Conservation (phyloP, 1,140 invertebrate species). For the Oedothorax gibbosus region DNA sequence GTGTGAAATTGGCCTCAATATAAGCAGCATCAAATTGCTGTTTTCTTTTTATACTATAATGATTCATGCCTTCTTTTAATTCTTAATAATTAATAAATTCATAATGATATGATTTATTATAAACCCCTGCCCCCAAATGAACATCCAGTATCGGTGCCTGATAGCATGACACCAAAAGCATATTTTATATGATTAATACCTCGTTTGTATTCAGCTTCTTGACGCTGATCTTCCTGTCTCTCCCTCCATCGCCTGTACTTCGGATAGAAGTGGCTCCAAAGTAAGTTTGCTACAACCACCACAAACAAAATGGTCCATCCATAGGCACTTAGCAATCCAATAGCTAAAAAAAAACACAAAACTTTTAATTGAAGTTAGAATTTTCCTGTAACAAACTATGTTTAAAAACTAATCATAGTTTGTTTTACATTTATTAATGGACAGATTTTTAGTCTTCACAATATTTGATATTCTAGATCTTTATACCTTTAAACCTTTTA, state of each 20-base stretch:
- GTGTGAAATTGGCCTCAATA: too few species aligned
- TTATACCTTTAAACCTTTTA: background rate
- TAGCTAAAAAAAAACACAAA: constrained; percentile 11
- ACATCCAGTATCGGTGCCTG: too few species aligned
- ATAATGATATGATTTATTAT: too few species aligned
- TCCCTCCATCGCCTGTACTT: constrained; percentile 41
- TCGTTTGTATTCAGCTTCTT: constrained; percentile 35
- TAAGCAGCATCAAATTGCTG: too few species aligned
- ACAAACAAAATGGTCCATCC: constrained; percentile 47
- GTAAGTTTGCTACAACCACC: constrained; percentile 26
- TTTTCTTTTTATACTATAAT: too few species aligned
- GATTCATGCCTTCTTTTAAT: too few species aligned
- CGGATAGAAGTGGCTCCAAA: constrained; percentile 49
- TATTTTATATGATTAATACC: background rate
- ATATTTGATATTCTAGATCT: background rate
- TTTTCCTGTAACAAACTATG: background rate
- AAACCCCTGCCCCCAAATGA: too few species aligned
- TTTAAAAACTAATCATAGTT: background rate
- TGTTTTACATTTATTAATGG: background rate
- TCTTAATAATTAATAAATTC: too few species aligned
- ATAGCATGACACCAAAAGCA: too few species aligned
- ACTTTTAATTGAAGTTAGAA: too few species aligned
- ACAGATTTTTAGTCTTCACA: background rate
- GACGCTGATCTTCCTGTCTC: constrained; percentile 9
- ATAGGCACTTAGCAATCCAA: constrained; percentile 31